Evolutionary conservation across 2,113 vertebrate genomes (phyloP).

Genomic region (Peromyscus maniculatus): DNA sequence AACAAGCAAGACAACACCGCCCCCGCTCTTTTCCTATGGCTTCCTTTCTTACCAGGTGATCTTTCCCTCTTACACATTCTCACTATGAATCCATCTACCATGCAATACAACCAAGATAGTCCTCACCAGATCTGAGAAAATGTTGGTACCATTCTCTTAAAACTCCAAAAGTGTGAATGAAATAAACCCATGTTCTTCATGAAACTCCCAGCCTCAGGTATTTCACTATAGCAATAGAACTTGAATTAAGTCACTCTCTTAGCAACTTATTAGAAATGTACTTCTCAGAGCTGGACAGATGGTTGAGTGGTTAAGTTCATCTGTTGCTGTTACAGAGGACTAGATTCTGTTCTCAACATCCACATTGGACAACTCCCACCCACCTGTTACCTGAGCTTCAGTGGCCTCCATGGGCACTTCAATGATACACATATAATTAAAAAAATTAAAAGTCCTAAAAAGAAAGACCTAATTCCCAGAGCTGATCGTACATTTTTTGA

Average conservation of each 20-base stretch:
- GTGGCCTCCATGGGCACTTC: background rate
- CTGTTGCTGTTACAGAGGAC: background rate
- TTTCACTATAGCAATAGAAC: background rate
- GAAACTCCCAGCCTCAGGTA: background rate
- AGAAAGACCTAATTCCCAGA: background rate
- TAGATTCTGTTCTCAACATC: background rate
- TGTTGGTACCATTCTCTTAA: background rate
- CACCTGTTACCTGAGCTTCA: background rate
- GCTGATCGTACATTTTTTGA: background rate
- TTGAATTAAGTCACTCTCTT: background rate
- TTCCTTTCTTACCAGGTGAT: background rate
- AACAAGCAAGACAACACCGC: background rate
- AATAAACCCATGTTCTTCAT: background rate
- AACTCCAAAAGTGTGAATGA: background rate
- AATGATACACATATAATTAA: background rate
- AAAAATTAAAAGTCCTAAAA: background rate
- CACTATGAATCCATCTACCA: background rate
- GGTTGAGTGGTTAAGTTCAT: background rate
- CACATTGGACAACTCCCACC: background rate
- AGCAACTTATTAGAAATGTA: background rate
- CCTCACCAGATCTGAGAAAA: background rate
- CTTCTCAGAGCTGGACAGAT: background rate
- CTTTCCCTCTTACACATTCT: background rate
- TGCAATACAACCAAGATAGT: background rate
- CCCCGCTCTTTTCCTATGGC: background rate